These are phyloP conservation scores for Plebejus argus DNA, from an alignment of 2,888 invertebrate species.

Conservation along the genomic window DNA sequence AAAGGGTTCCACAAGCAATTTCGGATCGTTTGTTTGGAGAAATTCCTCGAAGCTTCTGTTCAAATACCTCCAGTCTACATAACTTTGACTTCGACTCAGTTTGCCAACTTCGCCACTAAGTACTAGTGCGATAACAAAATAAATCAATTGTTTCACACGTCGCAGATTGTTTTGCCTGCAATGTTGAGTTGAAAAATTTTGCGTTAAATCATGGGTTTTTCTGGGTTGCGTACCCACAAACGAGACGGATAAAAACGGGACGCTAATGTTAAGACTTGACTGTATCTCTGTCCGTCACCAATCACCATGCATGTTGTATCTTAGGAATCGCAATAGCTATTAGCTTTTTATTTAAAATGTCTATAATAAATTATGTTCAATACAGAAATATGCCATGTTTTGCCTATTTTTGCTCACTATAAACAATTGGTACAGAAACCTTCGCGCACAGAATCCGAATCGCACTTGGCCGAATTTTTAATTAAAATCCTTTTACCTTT, in stretches of 20 bases:
- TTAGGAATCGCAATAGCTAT: too few relatives aligned
- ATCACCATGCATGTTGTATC: too few relatives aligned
- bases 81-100: not conserved
- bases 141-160: conserved; percentile 1
- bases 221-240: not conserved
- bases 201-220: not conserved
- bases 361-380: too few relatives aligned
- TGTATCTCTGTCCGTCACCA: not conserved
- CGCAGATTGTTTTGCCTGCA: not conserved
- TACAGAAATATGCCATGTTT: too few relatives aligned
- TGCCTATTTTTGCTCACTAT: not conserved
- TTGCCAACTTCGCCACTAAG: not conserved
- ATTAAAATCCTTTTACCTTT: conserved; percentile 14
- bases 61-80: not conserved
- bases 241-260: not conserved
- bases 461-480: not conserved
- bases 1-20: conserved; percentile 9
- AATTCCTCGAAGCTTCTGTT: conserved; percentile 3
- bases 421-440: not conserved
- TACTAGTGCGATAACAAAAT: not conserved
- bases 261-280: not conserved
- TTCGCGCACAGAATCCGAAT: not conserved
- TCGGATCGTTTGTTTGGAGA: not conserved
- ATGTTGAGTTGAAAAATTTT: not conserved
- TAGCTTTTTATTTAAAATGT: too few relatives aligned